Conservation (phyloP, 2,888 invertebrate genomes). For the Oithona nana region DNA sequence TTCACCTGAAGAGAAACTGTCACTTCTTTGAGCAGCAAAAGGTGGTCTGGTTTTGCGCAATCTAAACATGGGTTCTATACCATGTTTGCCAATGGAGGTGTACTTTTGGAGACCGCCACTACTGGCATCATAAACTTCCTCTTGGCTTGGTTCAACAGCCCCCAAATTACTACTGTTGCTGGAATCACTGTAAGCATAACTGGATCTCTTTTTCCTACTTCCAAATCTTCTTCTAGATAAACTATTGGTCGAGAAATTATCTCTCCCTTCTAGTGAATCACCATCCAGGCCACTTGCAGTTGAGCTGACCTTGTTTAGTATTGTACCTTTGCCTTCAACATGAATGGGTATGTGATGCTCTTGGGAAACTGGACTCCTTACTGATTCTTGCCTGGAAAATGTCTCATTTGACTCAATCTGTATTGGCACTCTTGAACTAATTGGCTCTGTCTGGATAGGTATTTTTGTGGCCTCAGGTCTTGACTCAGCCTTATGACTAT, state of each 20-base stretch:
- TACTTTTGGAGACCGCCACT: slow-evolving; percentile 16
- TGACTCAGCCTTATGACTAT: too few species aligned
- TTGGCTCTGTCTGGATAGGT: too few species aligned
- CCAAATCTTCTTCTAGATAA: slow-evolving; percentile 7
- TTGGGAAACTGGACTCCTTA: not conserved
- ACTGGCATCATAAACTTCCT: not conserved
- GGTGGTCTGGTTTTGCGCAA: slow-evolving; percentile 14
- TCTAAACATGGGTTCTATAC: slow-evolving; percentile 6
- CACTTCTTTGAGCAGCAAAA: slow-evolving; percentile 26
- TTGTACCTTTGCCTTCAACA: not conserved
- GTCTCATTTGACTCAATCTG: not conserved
- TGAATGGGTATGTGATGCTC: not conserved
- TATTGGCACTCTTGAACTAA: too few species aligned
- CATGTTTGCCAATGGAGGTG: slow-evolving; percentile 16
- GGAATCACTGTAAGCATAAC: slow-evolving; percentile 15
- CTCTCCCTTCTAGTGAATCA: not conserved
- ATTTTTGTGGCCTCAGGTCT: too few species aligned
- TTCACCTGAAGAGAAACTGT: slow-evolving; percentile 70
- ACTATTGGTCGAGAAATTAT: slow-evolving; percentile 1
- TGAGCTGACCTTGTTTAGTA: not conserved
- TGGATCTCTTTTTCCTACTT: slow-evolving; percentile 14
- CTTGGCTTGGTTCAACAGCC: not conserved
- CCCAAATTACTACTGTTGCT: not conserved
- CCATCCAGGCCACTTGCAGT: not conserved
- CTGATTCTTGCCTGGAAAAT: not conserved